Base-by-base conservation (phyloP, 2,888 invertebrate species). In the Leucozona laternaria region DNA sequence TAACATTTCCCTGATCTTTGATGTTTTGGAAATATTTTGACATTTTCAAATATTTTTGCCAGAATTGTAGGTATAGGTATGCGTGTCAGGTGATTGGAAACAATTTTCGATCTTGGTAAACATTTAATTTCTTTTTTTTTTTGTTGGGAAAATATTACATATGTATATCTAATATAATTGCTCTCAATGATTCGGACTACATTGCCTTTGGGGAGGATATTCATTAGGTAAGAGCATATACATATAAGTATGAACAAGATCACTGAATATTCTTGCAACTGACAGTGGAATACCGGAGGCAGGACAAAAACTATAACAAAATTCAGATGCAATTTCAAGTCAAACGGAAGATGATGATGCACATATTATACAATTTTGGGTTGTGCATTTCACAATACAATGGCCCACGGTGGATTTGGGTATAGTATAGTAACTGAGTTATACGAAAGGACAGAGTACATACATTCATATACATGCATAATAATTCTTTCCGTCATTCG, bases 1-100 rank as follows among this genome's bases (percentile, higher is more conserved):
- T 5, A 31, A 48, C 34, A 58, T 50, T 34, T 79, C n/a, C 66
- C 60, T 43, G 68, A 45, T 73, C 81, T 17, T 71, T 62, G 50
- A 45, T 66, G 71, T 84, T 80, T 84, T 85, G 68, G 25, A 80
- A 85, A 85, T 85, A 80, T 85, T 85, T 81, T 81, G 85, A 81
- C 85, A 70, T 80, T 77, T 81, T 17, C n/a, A 57, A 55, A 34
- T 53, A 43, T 50, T n/a, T 10, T 20, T 60, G 22, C 15, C 8
- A 17, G n/a, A 58, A 34, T 11, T 48, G 10, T 17, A 11, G 6
- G 28, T 28, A n/a, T n/a, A 43, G 20, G 48, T 48, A 55, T 77
- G 80, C 80, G 77, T 80, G 77, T 77, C 68, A 55, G 37, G 45
- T 64, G 75, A 62, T 68, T 70, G 62, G 71, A 5, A 45, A 43